A percentile compares a stretch with the other conserved stretches of the same genome.
phyloP scores from a whole-genome alignment of 2,113 vertebrate genomes.

The Antennarius striatus region DNA sequence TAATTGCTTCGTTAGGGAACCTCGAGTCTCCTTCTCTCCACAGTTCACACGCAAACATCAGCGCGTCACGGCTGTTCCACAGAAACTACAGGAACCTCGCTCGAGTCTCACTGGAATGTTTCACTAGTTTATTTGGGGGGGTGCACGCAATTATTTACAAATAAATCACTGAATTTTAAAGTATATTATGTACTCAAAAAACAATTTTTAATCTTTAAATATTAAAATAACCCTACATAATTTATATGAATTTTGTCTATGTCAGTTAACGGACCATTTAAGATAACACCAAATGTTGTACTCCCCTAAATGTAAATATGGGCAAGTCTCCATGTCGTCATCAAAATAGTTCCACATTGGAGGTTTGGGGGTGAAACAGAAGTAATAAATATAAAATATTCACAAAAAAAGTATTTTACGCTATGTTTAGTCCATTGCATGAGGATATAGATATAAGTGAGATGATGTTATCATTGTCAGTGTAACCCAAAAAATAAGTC shows the following conservation, averaged over 20 bases:
- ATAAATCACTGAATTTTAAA: fast-evolving
- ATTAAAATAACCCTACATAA: too few relatives aligned
- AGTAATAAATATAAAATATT: background rate
- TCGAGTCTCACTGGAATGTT: constrained; percentile 27
- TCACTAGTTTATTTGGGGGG: constrained; percentile 47
- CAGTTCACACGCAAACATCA: constrained; percentile 16
- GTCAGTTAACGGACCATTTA: fast-evolving
- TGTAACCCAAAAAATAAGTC: too few relatives aligned
- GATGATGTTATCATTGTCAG: too few relatives aligned
- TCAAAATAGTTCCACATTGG: constrained; percentile 37
- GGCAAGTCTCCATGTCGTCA: constrained; percentile 18
- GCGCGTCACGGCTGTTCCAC: constrained; percentile 56
- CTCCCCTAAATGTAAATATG: constrained; percentile 15
- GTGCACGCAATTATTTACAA: fast-evolving
- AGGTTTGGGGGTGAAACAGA: background rate
- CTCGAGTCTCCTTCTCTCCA: background rate
- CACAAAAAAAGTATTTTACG: too few relatives aligned
- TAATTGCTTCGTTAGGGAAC: constrained; percentile 1
- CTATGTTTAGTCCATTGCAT: too few relatives aligned
- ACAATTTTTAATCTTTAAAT: too few relatives aligned
- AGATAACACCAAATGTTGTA: fast-evolving
- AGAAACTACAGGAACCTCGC: constrained; percentile 31
- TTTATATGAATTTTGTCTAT: too few relatives aligned
- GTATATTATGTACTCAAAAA: too few relatives aligned
- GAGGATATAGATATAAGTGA: too few relatives aligned